phyloP scores from a whole-genome alignment of 2,888 invertebrate species.

The Eudasyphora cyanicolor region DNA sequence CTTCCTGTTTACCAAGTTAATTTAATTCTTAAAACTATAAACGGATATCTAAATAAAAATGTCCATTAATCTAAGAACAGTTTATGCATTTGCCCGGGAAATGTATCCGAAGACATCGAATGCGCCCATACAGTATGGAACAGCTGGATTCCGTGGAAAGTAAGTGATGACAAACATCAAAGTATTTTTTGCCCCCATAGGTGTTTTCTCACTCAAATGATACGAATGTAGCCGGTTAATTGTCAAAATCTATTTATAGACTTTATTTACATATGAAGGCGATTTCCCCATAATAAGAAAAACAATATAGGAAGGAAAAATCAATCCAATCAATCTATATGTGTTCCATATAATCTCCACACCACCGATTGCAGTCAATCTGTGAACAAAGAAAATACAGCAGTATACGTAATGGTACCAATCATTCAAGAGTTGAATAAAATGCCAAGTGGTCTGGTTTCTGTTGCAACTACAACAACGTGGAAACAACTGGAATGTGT shows the following conservation, averaged over 20 bases:
- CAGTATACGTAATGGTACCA: not conserved
- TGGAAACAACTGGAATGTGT: conserved; percentile 33
- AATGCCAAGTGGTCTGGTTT: conserved; percentile 11
- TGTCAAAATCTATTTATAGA: conserved; percentile 49
- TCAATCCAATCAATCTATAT: not conserved
- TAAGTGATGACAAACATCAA: conserved; percentile 68
- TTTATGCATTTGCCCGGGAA: conserved; percentile 89
- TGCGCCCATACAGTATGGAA: conserved; percentile 88
- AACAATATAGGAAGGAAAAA: not conserved
- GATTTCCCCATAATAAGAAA: not conserved
- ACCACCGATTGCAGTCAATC: not conserved
- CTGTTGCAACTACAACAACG: conserved; percentile 36
- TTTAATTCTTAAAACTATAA: not conserved
- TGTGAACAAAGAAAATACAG: conserved; percentile 20
- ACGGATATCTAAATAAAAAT: conserved; percentile 60
- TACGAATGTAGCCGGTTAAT: not conserved
- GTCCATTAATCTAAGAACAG: conserved; percentile 78
- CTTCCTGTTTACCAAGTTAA: not conserved
- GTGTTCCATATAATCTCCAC: conserved; percentile 1
- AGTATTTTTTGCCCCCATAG: not conserved
- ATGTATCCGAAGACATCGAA: conserved; percentile 87
- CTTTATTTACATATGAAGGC: conserved; percentile 11
- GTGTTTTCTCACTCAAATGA: conserved; percentile 13
- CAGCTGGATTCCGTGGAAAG: conserved; percentile 91
- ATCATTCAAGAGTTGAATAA: not conserved